Evolutionary conservation across 2,113 vertebrate genomes (phyloP), one percentile per base, ranked within the genome.

Genomic region (Takifugu flavidus): DNA sequence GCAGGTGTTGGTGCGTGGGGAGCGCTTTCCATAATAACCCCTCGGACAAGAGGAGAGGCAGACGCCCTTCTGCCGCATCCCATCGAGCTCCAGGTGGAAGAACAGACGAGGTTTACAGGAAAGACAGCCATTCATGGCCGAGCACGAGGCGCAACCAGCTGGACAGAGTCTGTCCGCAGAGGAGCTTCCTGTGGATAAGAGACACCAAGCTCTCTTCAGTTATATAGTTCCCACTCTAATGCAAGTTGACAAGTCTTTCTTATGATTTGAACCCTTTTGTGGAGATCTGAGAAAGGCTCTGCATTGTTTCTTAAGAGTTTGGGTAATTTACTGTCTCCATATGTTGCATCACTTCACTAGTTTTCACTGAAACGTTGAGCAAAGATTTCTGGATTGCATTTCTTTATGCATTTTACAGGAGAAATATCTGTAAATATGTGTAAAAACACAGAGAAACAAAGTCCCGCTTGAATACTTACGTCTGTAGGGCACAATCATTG

Each of bases 51-150:
- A 92, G 76, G 93, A 89, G 75, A 95, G 90, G 78, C 95, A 96
- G 42, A 91, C 82, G 59, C 95, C 94, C 6, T 90, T 93, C 87
- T 95, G 93, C 73, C 91, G 93, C 89, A 96, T 95, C 82, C 92
- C 92, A 58, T 91, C 93, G 85, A 91, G 90, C 86, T 94, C 93
- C 93, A 96, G 84, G 89, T 93, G 91, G 81, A 96, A 94, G 91
- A 96, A 96, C 79, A 95, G 91, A 79, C 92, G 92, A 75, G 94
- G 94, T 72, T 93, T 95, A 87, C 95, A 96, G 61, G 94, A 92
- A 83, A 96, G 87, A 70, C 95, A 96, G 77, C 94, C 94, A 14
- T 95, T 96, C 84, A 91, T 91, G 81, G 92, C 86, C 11, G 94
- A 96, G 83, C 94, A 96, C 0, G 93, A 92, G 2, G 90, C 92